Evolutionary conservation across 2,797 vertebrate species (phyloP).

Genomic region (Danio albolineatus): DNA sequence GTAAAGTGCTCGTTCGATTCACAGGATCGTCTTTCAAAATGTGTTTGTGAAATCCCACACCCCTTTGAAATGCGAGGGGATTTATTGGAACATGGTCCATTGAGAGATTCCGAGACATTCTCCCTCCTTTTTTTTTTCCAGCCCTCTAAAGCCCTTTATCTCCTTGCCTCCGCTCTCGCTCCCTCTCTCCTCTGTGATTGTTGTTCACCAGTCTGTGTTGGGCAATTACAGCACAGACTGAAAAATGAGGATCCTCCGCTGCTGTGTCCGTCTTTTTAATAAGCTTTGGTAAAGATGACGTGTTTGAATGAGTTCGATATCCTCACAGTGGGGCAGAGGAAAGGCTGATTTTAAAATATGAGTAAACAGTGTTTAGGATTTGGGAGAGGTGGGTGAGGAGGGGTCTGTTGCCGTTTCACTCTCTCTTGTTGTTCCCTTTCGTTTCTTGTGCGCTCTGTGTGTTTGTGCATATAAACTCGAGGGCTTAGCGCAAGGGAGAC

Average conservation of each 20-base stretch:
- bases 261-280: slow-evolving; percentile 81
- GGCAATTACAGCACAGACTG: slow-evolving; percentile 77
- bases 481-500: slow-evolving; percentile 35
- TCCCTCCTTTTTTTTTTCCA: slow-evolving; percentile 34
- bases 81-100: slow-evolving; percentile 79
- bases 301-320: slow-evolving; percentile 82
- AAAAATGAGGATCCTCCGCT: slow-evolving; percentile 43
- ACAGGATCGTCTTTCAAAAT: slow-evolving; percentile 75
- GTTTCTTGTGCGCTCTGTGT: slow-evolving; percentile 21
- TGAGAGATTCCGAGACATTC: slow-evolving; percentile 77
- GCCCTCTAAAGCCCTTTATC: slow-evolving; percentile 64
- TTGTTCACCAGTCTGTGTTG: slow-evolving; percentile 79
- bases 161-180: slow-evolving; percentile 55
- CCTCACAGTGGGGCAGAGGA: slow-evolving; percentile 75
- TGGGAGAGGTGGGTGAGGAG: slow-evolving; percentile 54
- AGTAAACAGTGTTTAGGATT: slow-evolving; percentile 79
- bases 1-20: slow-evolving; percentile 72
- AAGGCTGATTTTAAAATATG: slow-evolving; percentile 75
- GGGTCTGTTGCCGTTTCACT: slow-evolving; percentile 14
- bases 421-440: slow-evolving; percentile 29
- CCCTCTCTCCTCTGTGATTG: slow-evolving; percentile 76
- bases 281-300: slow-evolving; percentile 85
- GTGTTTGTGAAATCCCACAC: slow-evolving; percentile 76
- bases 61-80: slow-evolving; percentile 71
- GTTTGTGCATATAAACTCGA: slow-evolving; percentile 34